Evolutionary conservation across 2,888 invertebrate species (phyloP), one percentile per base, ranked within the genome.

Genomic region (Callinectes sapidus): DNA sequence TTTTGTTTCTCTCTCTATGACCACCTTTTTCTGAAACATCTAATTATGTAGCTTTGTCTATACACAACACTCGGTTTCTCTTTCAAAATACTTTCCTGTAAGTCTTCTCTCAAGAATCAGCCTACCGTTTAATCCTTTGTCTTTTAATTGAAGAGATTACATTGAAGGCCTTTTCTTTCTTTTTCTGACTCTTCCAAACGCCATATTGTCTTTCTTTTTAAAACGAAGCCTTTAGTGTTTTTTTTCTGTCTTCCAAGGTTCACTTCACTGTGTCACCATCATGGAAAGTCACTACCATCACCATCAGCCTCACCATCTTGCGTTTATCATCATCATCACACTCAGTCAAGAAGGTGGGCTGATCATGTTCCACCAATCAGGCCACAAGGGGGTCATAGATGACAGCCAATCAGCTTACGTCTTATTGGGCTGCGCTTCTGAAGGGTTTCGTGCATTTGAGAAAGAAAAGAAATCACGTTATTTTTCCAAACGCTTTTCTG

Each of bases 231-330:
- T 5, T 8, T 1, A 81, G 13, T 16, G 23, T n/a, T 16, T 3
- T 87, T 18, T 87, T 18, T 42, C 48, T 87, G 16, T 54, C n/a
- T 87, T 39, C 18, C 39, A 48, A 10, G 10, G 18, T 71, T 71
- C 71, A 71, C 71, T 71, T 61, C 61, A 61, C 61, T 23, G 23
- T 61, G 14, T 55, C 55, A 48, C 32, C 48, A 48, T n/a, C 48
- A n/a, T n/a, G 23, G n/a, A 0, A 2, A 16, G 54, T 48, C 87
- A 87, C 28, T 87, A 87, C n/a, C 87, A 87, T 14, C 42, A 86
- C 77, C 77, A 77, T 77, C 77, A 77, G 5, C 87, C 42, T 87
- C 48, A 77, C 32, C 77, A 77, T 77, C 77, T 77, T 28, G 10
- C 13, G 28, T 6, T 77, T 35, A 87, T 48, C 87, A 48, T 28